Evolutionary conservation across 2,113 vertebrate genomes (phyloP).

Genomic region (Alces alces): DNA sequence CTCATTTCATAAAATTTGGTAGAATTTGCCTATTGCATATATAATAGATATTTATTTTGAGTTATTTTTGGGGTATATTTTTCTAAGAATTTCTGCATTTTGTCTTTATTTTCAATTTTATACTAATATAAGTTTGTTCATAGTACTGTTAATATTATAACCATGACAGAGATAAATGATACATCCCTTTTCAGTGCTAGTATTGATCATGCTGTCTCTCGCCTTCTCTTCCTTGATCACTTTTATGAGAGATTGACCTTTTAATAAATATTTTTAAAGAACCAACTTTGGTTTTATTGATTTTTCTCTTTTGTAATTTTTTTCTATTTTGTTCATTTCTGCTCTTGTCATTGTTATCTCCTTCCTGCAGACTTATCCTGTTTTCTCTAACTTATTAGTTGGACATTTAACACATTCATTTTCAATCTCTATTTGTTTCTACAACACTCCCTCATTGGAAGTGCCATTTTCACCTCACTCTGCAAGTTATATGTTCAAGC

Average conservation of each 20-base stretch:
- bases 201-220: not conserved
- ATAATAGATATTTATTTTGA: not conserved
- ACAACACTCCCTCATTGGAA: not conserved
- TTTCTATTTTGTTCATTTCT: not conserved
- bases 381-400: not conserved
- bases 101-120: slow-evolving; percentile 22
- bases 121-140: not conserved
- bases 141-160: not conserved
- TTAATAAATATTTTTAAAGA: not conserved
- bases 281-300: not conserved
- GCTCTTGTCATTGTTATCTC: not conserved
- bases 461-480: not conserved
- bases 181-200: not conserved
- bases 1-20: not conserved
- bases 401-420: not conserved
- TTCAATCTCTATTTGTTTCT: not conserved
- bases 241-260: not conserved
- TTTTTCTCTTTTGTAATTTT: not conserved
- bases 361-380: not conserved
- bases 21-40: not conserved
- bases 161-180: not conserved
- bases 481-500: not conserved
- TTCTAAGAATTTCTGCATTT: not conserved
- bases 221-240: not conserved
- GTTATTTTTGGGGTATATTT: not conserved